These are phyloP conservation scores for Lasioglossum pauxillum DNA, from an alignment of 2,888 invertebrate species.

Conservation along the genomic window DNA sequence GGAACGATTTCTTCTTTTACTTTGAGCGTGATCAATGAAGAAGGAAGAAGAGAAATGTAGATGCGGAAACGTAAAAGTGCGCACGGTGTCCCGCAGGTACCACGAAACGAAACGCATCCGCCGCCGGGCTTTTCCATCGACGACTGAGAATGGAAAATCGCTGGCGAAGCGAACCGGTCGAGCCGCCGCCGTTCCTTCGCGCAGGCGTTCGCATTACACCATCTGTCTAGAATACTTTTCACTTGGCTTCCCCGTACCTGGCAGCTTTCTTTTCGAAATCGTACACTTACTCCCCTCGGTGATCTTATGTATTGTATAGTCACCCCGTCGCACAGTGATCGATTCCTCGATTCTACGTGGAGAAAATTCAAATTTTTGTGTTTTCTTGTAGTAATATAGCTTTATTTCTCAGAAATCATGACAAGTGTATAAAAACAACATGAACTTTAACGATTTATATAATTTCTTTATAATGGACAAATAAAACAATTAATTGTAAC, in stretches of 20 bases:
- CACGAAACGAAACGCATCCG: slow-evolving; percentile 36
- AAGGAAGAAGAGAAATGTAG: neutral
- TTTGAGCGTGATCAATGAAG: neutral
- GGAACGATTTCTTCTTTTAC: neutral
- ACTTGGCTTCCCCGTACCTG: neutral
- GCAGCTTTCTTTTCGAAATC: slow-evolving; percentile 3
- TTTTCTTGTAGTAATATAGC: too few species aligned
- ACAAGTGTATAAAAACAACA: too few species aligned
- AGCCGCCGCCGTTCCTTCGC: slow-evolving; percentile 65
- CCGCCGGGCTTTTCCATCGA: slow-evolving; percentile 66
- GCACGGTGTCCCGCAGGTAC: neutral
- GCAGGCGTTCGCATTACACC: slow-evolving; percentile 64
- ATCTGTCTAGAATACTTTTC: neutral
- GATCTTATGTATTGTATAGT: neutral
- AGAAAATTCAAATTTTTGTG: too few species aligned
- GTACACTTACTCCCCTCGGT: neutral
- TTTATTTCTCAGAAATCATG: too few species aligned
- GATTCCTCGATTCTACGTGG: too few species aligned
- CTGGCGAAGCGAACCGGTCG: slow-evolving; percentile 41
- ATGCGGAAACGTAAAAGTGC: neutral
- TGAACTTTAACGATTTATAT: too few species aligned
- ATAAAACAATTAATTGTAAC: too few species aligned
- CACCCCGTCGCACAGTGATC: too few species aligned
- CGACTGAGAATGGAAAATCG: slow-evolving; percentile 76
- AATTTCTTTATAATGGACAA: too few species aligned